Evolutionary conservation across 2,797 vertebrate species (phyloP).

Genomic region (Lepus townsendii): DNA sequence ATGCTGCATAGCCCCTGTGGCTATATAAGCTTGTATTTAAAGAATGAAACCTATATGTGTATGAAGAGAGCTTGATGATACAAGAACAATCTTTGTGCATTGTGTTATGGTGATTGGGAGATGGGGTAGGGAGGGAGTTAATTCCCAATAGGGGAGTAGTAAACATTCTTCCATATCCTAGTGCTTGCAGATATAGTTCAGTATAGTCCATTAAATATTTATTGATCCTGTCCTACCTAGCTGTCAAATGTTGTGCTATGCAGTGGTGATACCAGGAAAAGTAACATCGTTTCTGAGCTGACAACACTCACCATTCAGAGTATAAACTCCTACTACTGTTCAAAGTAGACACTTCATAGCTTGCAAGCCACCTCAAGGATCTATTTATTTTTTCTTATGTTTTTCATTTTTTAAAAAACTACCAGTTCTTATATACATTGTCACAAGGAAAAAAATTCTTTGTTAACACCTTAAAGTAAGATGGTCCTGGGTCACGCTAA

Average conservation of each 20-base stretch:
- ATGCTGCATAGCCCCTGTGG: slow-evolving; percentile 1
- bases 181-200: neutral
- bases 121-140: neutral
- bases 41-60: neutral
- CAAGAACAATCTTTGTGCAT: neutral
- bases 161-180: neutral
- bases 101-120: neutral
- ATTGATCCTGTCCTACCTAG: neutral
- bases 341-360: neutral
- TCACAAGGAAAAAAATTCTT: neutral
- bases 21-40: neutral
- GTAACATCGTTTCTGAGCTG: neutral
- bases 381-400: neutral
- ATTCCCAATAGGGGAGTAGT: neutral
- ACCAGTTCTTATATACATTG: neutral
- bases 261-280: neutral
- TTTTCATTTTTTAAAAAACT: neutral
- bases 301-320: neutral
- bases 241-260: neutral
- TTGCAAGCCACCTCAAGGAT: neutral
- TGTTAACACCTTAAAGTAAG: neutral
- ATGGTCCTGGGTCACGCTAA: neutral
- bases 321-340: neutral
- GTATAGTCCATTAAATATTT: slow-evolving; percentile 1
- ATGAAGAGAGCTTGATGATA: neutral